Evolutionary conservation across 2,888 invertebrate genomes (phyloP).

Genomic region (Clepsis dumicolana): DNA sequence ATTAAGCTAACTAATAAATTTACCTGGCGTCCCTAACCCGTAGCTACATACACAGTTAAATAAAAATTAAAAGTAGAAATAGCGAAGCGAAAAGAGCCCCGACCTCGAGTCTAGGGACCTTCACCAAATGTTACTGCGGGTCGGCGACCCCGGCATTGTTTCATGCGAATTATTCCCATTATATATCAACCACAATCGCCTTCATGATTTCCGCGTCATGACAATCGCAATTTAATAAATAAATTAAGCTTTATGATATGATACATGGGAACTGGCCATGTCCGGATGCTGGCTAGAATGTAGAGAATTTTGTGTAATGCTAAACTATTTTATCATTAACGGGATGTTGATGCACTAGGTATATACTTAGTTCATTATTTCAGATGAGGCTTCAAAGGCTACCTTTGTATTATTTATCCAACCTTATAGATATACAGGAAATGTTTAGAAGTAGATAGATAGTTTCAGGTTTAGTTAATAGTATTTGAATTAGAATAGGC

Average conservation of each 20-base stretch:
- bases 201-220: slow-evolving; percentile 82
- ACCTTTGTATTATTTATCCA: not conserved
- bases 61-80: slow-evolving; percentile 55
- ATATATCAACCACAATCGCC: slow-evolving; percentile 74
- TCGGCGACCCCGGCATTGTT: slow-evolving; percentile 80
- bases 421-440: too few species aligned
- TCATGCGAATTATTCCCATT: slow-evolving; percentile 75
- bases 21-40: too few species aligned
- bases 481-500: too few species aligned
- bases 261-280: slow-evolving; percentile 61
- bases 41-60: slow-evolving; percentile 45
- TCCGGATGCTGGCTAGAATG: slow-evolving; percentile 5
- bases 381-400: not conserved
- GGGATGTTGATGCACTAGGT: too few species aligned
- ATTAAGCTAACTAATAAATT: too few species aligned
- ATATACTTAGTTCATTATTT: not conserved
- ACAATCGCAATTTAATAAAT: slow-evolving; percentile 66
- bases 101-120: slow-evolving; percentile 80
- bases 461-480: too few species aligned
- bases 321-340: not conserved
- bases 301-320: not conserved
- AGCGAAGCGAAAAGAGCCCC: slow-evolving; percentile 48
- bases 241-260: slow-evolving; percentile 74
- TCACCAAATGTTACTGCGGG: slow-evolving; percentile 82
- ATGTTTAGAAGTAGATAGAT: too few species aligned